Base-by-base conservation (phyloP, 2,113 vertebrate species). In the Salminus brasiliensis region DNA sequence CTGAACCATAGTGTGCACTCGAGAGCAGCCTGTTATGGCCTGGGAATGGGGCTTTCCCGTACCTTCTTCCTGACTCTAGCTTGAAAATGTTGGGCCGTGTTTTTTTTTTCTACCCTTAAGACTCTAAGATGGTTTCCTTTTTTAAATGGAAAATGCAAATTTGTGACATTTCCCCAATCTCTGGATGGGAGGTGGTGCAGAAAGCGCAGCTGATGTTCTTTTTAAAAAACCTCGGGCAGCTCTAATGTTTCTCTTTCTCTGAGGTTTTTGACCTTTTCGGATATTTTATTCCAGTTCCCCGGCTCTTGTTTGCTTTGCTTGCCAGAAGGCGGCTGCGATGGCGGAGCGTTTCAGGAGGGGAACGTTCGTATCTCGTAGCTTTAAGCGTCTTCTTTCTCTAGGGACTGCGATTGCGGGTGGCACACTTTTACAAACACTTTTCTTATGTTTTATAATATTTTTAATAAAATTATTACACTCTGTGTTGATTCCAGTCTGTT, bases 81-180 rank as follows among this genome's bases (percentile, higher is more conserved):
- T 60, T n/a, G 66, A 49, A 6, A 5, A 23, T 49, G 32, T 7
- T 30, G 27, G 6, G n/a, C n/a, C n/a, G n/a, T n/a, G n/a, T n/a
- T n/a, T 15, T 8, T 30, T 30, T 63, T 32, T 63, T 18, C 29
- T 41, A n/a, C 39, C 45, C 55, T 29, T 63, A 23, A 32, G 21
- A 7, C 4, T 47, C 34, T 27, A n/a, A n/a, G n/a, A n/a, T 1
- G 4, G 47, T 13, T 27, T 29, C 18, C 18, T 23, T 52, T 66
- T 55, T 68, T 68, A 53, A 29, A 67, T 41, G 30, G 43, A 62
- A 53, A 53, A 76, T 76, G 74, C 8, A 67, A 53, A 76, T 76
- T 4, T 39, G 1, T 55, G 65, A 68, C 52, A 69, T 69, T 79
- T 72, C 4, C 25, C 30, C n/a, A 49, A 55, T 57, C 27, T 74